These are phyloP conservation scores for Cinclus cinclus DNA, from an alignment of 2,113 vertebrate species.

Conservation along the genomic window DNA sequence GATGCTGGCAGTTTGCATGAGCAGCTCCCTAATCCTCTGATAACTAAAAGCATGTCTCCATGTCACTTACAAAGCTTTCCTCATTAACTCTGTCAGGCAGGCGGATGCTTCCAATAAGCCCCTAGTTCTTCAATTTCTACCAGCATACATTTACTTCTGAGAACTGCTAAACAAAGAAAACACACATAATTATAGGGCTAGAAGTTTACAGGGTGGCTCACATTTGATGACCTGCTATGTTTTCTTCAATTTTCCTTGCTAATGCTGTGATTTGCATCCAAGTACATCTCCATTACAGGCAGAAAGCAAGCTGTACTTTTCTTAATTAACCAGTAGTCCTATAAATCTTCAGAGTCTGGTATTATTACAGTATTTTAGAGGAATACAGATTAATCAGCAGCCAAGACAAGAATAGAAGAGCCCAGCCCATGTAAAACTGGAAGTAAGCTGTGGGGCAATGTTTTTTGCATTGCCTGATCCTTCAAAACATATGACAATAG, in stretches of 20 bases:
- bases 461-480: background rate
- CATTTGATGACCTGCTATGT: background rate
- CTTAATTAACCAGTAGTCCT: background rate
- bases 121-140: background rate
- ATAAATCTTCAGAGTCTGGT: background rate
- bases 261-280: conserved; percentile 3
- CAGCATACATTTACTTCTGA: background rate
- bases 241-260: conserved; percentile 19
- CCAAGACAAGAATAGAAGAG: background rate
- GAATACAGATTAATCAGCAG: background rate
- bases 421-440: background rate
- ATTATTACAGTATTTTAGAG: background rate
- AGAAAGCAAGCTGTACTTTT: background rate
- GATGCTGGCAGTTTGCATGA: background rate
- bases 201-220: background rate
- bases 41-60: background rate
- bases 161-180: background rate
- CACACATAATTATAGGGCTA: background rate
- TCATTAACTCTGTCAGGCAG: background rate
- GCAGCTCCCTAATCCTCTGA: background rate
- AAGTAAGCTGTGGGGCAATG: background rate
- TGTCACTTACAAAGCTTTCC: background rate
- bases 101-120: background rate
- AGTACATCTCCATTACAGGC: background rate
- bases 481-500: background rate